phyloP scores from a whole-genome alignment of 2,888 invertebrate species.

The Quadroppia sp. region DNA sequence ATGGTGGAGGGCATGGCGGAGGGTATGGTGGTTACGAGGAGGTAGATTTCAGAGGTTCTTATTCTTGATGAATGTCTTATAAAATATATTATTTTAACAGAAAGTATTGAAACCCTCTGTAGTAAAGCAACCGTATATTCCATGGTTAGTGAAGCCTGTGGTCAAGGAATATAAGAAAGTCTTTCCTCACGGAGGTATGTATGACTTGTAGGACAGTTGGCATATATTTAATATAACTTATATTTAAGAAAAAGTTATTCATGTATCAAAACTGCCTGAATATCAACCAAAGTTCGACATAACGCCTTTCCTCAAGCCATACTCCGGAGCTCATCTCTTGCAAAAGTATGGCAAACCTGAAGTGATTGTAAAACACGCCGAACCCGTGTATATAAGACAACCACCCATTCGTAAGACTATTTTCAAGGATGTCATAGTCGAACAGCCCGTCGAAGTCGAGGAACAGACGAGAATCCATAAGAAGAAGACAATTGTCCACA shows the following conservation, averaged over 20 bases:
- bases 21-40: not conserved
- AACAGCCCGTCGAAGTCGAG: slow-evolving; percentile 12
- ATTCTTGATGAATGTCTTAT: not conserved
- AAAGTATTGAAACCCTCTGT: too few relatives aligned
- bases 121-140: too few relatives aligned
- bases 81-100: not conserved
- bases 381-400: slow-evolving; percentile 2
- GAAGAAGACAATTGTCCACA: not conserved
- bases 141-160: too few relatives aligned
- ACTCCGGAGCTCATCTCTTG: not conserved
- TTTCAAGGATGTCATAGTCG: not conserved
- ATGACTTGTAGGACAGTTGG: too few relatives aligned
- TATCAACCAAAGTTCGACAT: not conserved
- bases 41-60: not conserved
- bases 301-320: not conserved
- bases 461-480: slow-evolving; percentile 14
- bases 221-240: too few relatives aligned
- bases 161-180: not conserved
- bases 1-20: not conserved
- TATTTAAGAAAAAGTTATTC: not conserved
- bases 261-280: not conserved
- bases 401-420: slow-evolving; percentile 20
- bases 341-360: not conserved
- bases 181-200: not conserved
- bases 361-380: not conserved